Base-by-base conservation (phyloP, 2,113 vertebrate genomes). In the Trematocara stigmaticum region DNA sequence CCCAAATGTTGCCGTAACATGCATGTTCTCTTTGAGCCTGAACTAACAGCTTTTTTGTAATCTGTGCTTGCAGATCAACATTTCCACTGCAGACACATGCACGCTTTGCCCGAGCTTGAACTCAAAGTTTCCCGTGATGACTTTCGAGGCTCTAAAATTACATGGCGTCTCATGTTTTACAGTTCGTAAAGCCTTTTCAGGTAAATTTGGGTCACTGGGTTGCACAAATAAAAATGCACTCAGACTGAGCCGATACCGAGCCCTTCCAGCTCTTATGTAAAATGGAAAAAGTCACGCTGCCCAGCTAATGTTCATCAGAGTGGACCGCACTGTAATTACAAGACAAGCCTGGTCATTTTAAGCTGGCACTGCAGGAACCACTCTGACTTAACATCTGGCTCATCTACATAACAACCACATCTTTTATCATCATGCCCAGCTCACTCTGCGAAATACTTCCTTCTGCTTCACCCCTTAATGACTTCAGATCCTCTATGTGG, bases 271-370 rank as follows among this genome's bases (percentile, higher is more conserved):
- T 84, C 47, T 42, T 38, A 69, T 38, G 38, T 42, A 51, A 10
- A 35, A 79, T 51, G 85, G 84, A 89, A 89, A 38, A 89, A 89
- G 55, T 87, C 23, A 12, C 18, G 57, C 26, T 74, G 81, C 59
- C 59, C 10, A 3, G 26, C 11, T 42, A 7, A 69, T 51, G 64
- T 74, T 84, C 69, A 81, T 78, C 61, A 82, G 26, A 74, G 74
- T 18, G 64, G 18, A 29, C 78, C 12, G 23, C 66, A 57, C 76
- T 82, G 35, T 74, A 88, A 91, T 86, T 85, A 88, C 40, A 82
- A 49, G 61, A 53, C 78, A 78, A 83, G 81, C 80, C 78, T 61
- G 49, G 20, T 89, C 34, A 87, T 92, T 91, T 84, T 59, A 61
- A 66, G 79, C 79, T 85, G 82, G 34, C 42, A 31, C 47, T 74